Conservation (phyloP, 2,888 invertebrate genomes). For the Heteromurus nitidus region DNA sequence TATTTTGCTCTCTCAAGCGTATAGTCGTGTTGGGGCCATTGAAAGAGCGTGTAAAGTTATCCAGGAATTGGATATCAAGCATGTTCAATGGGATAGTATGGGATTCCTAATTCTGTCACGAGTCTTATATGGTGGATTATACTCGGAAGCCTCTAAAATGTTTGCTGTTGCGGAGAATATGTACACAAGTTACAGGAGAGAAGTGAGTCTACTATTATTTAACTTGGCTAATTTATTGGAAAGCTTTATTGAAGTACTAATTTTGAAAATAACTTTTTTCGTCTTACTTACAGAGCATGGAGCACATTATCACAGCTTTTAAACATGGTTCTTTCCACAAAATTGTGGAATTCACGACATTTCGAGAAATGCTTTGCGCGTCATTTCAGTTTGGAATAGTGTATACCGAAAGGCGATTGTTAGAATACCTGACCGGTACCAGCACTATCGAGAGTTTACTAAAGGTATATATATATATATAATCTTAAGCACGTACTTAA, state of each 20-base stretch:
- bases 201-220: constrained; percentile 79
- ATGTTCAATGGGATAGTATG: constrained; percentile 93
- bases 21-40: constrained; percentile 82
- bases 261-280: constrained; percentile 31
- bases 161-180: constrained; percentile 88
- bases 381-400: constrained; percentile 86
- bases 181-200: constrained; percentile 91
- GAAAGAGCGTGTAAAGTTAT: constrained; percentile 85
- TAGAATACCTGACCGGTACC: constrained; percentile 81
- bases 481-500: neutral
- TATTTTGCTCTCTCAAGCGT: constrained; percentile 87
- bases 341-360: constrained; percentile 91
- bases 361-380: constrained; percentile 86
- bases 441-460: constrained; percentile 73
- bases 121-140: constrained; percentile 84
- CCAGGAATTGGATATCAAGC: constrained; percentile 90
- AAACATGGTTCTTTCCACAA: constrained; percentile 96
- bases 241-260: neutral
- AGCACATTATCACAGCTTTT: constrained; percentile 93
- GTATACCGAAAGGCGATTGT: constrained; percentile 82
- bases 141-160: constrained; percentile 82
- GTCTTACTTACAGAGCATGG: constrained; percentile 83
- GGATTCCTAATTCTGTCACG: constrained; percentile 84
- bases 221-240: neutral
- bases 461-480: constrained; percentile 16